phyloP scores from a whole-genome alignment of 23 tunicate species.

The Styela clava region DNA sequence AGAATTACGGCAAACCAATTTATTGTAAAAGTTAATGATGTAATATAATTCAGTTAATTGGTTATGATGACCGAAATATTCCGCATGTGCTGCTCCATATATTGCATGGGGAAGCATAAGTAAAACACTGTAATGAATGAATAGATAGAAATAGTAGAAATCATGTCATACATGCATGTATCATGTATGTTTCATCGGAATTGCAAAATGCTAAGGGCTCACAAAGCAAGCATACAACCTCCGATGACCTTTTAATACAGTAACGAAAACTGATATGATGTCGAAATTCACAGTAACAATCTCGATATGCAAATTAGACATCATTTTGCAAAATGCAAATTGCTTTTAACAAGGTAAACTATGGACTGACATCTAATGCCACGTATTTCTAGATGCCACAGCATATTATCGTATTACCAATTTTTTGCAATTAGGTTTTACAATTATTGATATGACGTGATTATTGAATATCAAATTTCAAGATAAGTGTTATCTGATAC shows the following conservation, averaged over 20 bases:
- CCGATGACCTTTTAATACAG: not conserved
- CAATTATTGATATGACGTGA: not conserved
- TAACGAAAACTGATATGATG: not conserved
- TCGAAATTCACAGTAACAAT: not conserved
- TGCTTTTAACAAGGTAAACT: not conserved
- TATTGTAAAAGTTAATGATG: not conserved
- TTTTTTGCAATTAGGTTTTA: not conserved
- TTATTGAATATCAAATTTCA: not conserved
- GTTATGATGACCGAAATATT: not conserved
- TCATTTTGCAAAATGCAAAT: not conserved
- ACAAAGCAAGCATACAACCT: not conserved
- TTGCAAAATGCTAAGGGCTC: not conserved
- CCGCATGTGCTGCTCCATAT: too few species aligned
- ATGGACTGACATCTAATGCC: not conserved
- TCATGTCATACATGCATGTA: too few species aligned
- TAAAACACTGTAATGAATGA: too few species aligned
- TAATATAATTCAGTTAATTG: not conserved
- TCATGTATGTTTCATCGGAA: not conserved
- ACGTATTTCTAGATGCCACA: not conserved
- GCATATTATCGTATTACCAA: not conserved
- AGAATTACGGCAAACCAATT: not conserved
- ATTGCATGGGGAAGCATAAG: too few species aligned
- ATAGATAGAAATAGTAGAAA: too few species aligned
- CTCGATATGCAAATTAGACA: not conserved
- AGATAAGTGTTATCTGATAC: not conserved